Evolutionary conservation across 1,140 invertebrate genomes (phyloP).

Genomic region (Drosophila pseudoobscura): DNA sequence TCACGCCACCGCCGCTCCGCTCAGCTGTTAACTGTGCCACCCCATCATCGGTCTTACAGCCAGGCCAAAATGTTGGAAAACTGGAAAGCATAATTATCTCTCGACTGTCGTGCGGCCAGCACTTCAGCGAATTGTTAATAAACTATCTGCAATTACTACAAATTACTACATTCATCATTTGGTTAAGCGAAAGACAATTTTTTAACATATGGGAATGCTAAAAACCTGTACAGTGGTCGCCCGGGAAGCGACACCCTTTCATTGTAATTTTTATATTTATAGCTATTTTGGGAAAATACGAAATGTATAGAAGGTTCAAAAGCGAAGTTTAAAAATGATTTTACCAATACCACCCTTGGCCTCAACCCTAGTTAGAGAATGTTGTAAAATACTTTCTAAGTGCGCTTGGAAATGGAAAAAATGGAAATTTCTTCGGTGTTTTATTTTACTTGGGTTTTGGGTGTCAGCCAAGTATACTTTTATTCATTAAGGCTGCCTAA

Average conservation of each 20-base stretch:
- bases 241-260: too few relatives aligned
- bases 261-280: too few relatives aligned
- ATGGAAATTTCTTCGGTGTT: too few relatives aligned
- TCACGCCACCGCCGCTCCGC: constrained; percentile 17
- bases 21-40: constrained; percentile 40
- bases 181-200: constrained; percentile 8
- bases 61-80: constrained; percentile 53
- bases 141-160: constrained; percentile 21
- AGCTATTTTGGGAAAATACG: too few relatives aligned
- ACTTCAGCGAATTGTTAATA: constrained; percentile 13
- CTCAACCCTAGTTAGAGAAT: too few relatives aligned
- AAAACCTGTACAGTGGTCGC: background rate
- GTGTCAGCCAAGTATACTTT: too few relatives aligned
- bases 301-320: too few relatives aligned
- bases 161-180: constrained; percentile 21
- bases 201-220: background rate
- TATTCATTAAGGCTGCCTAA: background rate
- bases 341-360: too few relatives aligned
- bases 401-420: too few relatives aligned
- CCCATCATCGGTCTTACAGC: constrained; percentile 37
- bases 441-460: too few relatives aligned
- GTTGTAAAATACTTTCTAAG: too few relatives aligned
- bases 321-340: too few relatives aligned
- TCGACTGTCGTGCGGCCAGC: background rate
- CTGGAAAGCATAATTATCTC: constrained; percentile 1